These are phyloP conservation scores for Bombycilla garrulus DNA, from an alignment of 2,113 vertebrate species.

Conservation along the genomic window DNA sequence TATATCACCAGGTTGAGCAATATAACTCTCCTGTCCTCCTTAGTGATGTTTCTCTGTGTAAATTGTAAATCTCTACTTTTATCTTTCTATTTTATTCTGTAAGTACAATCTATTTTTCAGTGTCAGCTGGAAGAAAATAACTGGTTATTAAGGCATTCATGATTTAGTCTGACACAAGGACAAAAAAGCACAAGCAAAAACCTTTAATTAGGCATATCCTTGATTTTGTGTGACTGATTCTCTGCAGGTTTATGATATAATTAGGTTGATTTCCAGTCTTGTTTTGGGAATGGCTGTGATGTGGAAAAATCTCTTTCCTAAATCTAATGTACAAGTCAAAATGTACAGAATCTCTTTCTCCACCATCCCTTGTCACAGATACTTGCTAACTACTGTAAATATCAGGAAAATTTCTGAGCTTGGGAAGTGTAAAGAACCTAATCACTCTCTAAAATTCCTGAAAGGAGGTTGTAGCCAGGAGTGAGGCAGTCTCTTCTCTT, in stretches of 20 bases:
- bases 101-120: neutral
- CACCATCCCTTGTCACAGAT: fast-evolving
- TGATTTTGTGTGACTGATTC: neutral
- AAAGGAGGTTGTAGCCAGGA: neutral
- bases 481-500: neutral
- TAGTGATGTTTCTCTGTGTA: neutral
- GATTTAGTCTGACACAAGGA: neutral
- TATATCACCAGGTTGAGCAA: neutral
- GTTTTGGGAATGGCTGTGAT: neutral
- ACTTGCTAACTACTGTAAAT: neutral
- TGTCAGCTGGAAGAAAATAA: neutral
- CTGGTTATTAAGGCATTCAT: neutral
- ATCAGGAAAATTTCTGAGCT: neutral
- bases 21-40: neutral
- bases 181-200: neutral
- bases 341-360: neutral
- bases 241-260: neutral
- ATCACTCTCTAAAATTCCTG: neutral
- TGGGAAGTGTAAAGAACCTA: neutral
- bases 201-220: neutral
- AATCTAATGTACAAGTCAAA: neutral
- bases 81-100: neutral
- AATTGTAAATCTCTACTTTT: neutral
- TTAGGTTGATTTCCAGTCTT: neutral
- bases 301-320: neutral